A percentile compares a stretch with the other conserved stretches of the same genome.
These are phyloP conservation scores for Hexactinellida sp. DNA, from an alignment of 37 sponge, comb jelly and placozoan genomes.

Conservation along the genomic window DNA sequence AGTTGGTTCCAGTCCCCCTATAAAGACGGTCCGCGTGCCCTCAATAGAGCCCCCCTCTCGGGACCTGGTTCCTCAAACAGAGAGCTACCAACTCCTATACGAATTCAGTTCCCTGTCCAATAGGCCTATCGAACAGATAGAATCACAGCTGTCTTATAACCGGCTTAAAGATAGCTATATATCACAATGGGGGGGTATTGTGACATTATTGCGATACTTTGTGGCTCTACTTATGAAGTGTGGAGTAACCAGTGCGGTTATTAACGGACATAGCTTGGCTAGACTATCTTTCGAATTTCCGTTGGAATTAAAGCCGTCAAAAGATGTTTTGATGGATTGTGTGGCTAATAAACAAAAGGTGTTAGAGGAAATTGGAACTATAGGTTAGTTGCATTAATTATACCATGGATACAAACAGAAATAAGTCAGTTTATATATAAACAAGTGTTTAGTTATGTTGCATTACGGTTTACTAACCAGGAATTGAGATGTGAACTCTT, in stretches of 20 bases:
- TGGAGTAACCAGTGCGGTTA: constrained; percentile 46
- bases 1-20: not conserved
- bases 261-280: constrained; percentile 34
- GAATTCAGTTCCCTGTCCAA: not conserved
- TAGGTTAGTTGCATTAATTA: not conserved
- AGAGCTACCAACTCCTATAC: not conserved
- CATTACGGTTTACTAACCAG: no score
- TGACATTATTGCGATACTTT: constrained; percentile 34
- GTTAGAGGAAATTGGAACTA: not conserved
- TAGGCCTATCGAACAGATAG: not conserved
- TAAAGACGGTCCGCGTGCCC: not conserved
- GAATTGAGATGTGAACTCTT: no score
- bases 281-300: constrained; percentile 43
- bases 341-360: not conserved
- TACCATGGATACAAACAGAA: not conserved
- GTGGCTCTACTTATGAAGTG: constrained; percentile 37
- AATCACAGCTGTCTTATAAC: not conserved
- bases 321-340: constrained; percentile 20
- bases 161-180: not conserved
- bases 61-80: not conserved
- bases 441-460: not conserved
- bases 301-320: constrained; percentile 42
- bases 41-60: not conserved
- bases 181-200: constrained; percentile 26
- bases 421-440: not conserved